Conservation (phyloP, 2,797 vertebrate species). For the Poeciliopsis turneri region DNA sequence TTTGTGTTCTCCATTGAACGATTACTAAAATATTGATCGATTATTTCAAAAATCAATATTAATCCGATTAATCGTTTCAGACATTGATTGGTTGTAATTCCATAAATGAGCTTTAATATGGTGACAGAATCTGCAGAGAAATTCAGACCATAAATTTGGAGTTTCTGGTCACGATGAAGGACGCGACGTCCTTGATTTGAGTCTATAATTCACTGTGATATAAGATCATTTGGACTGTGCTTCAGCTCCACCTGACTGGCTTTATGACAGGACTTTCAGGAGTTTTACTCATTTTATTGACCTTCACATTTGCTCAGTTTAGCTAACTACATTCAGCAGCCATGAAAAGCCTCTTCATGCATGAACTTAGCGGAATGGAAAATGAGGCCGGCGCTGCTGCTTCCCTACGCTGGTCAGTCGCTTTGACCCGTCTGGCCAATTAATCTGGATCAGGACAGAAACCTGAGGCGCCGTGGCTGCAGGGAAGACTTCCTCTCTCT, state of each 20-base stretch:
- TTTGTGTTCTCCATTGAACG: too few relatives aligned
- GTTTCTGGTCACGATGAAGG: constrained; percentile 28
- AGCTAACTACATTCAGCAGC: constrained; percentile 23
- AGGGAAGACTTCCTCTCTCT: constrained; percentile 42
- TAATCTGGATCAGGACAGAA: constrained; percentile 53
- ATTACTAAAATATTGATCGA: too few relatives aligned
- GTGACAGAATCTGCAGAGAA: constrained; percentile 12
- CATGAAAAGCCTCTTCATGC: constrained; percentile 15
- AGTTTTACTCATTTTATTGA: constrained; percentile 37
- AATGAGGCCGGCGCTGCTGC: constrained; percentile 8
- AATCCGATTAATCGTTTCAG: too few relatives aligned
- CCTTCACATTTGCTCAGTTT: constrained; percentile 37
- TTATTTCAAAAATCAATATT: too few relatives aligned
- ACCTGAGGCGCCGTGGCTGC: constrained; percentile 37
- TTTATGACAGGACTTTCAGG: constrained; percentile 13
- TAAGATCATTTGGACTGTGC: constrained; percentile 24
- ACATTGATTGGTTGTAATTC: background rate
- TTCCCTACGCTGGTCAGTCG: constrained; percentile 16
- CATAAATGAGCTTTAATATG: background rate
- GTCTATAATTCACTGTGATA: constrained; percentile 14
- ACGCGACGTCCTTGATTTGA: constrained; percentile 35
- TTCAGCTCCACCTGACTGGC: constrained; percentile 25
- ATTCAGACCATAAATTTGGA: background rate
- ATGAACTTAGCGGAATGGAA: constrained; percentile 3
- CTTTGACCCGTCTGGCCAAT: constrained; percentile 59